A percentile compares a stretch with the other conserved stretches of the same genome.
Evolutionary conservation across 2,113 vertebrate genomes (phyloP).

Genomic region (Leucosticte australis): DNA sequence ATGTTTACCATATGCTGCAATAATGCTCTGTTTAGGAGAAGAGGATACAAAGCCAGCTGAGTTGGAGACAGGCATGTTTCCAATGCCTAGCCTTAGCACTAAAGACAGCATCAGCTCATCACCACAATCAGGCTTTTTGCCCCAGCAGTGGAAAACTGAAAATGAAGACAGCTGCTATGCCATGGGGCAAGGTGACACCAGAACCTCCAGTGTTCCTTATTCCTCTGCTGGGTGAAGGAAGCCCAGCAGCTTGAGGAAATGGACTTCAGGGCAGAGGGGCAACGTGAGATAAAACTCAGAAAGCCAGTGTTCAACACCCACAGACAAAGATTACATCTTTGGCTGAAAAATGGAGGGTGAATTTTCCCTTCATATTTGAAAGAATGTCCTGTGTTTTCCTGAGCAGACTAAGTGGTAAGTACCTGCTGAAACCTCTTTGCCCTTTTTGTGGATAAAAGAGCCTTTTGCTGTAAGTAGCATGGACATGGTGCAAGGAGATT

Average conservation of each 20-base stretch:
- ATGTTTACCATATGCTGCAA: conserved; percentile 79
- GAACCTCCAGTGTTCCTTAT: not conserved
- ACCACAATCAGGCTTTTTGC: not conserved
- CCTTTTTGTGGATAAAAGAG: not conserved
- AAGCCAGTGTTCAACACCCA: not conserved
- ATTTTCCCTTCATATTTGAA: not conserved
- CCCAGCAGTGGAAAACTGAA: not conserved
- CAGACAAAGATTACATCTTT: not conserved
- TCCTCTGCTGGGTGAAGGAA: not conserved
- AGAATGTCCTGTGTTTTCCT: not conserved
- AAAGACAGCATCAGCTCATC: not conserved
- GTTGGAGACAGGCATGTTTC: not conserved
- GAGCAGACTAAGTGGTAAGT: not conserved
- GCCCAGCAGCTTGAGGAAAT: not conserved
- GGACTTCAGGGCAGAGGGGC: not conserved
- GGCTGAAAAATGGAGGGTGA: not conserved
- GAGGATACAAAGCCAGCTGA: not conserved
- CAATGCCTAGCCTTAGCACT: not conserved
- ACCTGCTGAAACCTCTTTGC: not conserved
- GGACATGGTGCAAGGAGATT: not conserved
- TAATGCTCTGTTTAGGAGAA: conserved; percentile 71
- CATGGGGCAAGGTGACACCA: not conserved
- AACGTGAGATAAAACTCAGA: not conserved
- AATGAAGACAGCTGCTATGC: not conserved
- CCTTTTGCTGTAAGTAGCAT: not conserved